Conservation (phyloP, 1,140 invertebrate species). For the Hypsibius dujardini region DNA sequence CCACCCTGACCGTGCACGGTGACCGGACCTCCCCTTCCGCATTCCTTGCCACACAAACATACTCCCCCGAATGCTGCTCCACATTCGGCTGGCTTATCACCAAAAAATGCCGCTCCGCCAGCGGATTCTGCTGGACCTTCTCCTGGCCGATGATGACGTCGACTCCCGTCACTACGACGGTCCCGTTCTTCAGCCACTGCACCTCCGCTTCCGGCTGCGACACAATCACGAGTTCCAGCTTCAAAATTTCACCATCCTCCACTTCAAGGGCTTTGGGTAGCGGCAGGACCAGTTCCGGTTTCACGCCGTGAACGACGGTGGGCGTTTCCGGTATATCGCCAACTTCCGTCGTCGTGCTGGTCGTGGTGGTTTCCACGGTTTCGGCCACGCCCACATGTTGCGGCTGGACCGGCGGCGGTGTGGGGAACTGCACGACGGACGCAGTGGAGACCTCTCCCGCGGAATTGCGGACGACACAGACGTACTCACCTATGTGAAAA, state of each 20-base stretch:
- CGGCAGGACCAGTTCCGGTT: slow-evolving; percentile 38
- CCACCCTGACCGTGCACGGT: not conserved
- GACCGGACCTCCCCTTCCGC: not conserved
- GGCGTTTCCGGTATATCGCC: no score
- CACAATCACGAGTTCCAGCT: slow-evolving; percentile 3
- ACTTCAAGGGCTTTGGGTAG: slow-evolving; percentile 48
- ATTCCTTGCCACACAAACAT: not conserved
- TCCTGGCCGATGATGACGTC: not conserved
- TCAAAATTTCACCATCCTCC: slow-evolving; percentile 26
- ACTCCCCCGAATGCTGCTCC: not conserved
- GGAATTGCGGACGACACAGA: no score
- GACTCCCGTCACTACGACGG: not conserved
- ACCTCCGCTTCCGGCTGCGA: slow-evolving; percentile 38
- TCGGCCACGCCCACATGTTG: no score
- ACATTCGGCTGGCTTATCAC: not conserved
- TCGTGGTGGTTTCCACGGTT: no score
- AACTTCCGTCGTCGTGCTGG: no score
- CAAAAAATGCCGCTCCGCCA: not conserved
- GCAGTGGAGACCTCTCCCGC: no score
- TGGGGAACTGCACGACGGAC: no score
- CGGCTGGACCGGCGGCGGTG: no score
- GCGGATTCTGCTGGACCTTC: not conserved
- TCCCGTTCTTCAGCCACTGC: slow-evolving; percentile 22
- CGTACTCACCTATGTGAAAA: no score
- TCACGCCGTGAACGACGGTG: no score